A percentile compares a stretch with the other conserved stretches of the same genome.
Evolutionary conservation across 2,888 invertebrate genomes (phyloP).

Genomic region (Lepeophtheirus nordmannii): DNA sequence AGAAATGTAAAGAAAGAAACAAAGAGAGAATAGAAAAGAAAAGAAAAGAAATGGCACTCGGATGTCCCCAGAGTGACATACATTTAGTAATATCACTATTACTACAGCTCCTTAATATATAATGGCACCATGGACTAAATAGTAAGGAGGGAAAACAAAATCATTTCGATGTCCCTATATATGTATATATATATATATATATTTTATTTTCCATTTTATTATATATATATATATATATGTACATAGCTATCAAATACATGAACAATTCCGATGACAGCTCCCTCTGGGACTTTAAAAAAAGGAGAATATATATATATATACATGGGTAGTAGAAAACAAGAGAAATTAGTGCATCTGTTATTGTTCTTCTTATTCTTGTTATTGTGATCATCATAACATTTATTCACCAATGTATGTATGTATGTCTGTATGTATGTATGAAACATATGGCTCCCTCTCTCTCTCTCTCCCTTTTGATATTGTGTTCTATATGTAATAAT

Average conservation of each 20-base stretch:
- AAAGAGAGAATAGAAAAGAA: too few relatives aligned
- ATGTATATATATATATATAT: background rate
- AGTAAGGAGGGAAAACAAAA: background rate
- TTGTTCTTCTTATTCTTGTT: background rate
- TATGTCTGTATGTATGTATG: too few relatives aligned
- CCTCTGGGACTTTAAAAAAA: background rate
- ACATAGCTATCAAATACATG: background rate
- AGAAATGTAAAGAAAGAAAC: too few relatives aligned
- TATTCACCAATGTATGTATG: too few relatives aligned
- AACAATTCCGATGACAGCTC: background rate
- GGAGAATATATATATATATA: too few relatives aligned
- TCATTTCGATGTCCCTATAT: background rate
- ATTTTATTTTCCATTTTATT: too few relatives aligned
- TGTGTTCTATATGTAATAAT: too few relatives aligned
- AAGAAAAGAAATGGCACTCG: background rate
- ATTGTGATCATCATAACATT: background rate
- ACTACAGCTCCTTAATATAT: background rate
- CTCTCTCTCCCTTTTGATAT: background rate
- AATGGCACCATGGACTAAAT: background rate
- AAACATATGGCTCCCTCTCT: background rate
- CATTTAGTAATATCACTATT: background rate
- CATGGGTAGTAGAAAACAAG: background rate
- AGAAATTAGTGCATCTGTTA: slow-evolving; percentile 2
- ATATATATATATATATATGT: background rate
- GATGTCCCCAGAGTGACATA: background rate